Evolutionary conservation across 2,113 vertebrate genomes (phyloP), one percentile per base, ranked within the genome.

Genomic region (Trichechus manatus): DNA sequence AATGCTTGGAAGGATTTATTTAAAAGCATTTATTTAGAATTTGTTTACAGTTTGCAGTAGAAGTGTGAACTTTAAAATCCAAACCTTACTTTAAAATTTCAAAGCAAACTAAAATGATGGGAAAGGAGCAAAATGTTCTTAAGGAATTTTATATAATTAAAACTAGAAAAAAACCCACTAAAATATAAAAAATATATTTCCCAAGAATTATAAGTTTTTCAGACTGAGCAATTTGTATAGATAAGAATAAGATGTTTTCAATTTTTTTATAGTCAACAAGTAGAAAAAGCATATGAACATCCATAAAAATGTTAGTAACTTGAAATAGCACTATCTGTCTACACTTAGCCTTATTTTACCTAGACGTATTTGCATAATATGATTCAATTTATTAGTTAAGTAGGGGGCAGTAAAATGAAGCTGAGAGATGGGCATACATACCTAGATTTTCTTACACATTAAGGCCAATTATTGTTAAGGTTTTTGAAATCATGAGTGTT

Each of bases 241-340:
- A 5, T 64, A 82, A 90, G 29, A 87, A 64, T 94, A 90, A 95
- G 20, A 47, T 53, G 7, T 79, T 92, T 87, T 78, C 13, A 89
- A 81, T 23, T 36, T 39, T 74, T 87, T 47, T 91, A n/a, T 33
- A 50, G 33, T 83, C 22, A 81, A 0, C 50, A 83, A 82, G 25
- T 87, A 25, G 42, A 39, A 87, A 82, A 87, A 42, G 3, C 39
- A 1, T 39, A 3, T 77, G 75, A 77, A 72, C 33, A 84, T 23
- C 59, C 23, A 13, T 47, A 68, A 66, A 72, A 86, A 53, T 61
- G 14, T 47, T 75, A 33, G 47, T 84, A 66, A 64, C 47, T 80
- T 91, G 19, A 61, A 47, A n/a, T 22, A 47, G 4, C 61, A 56
- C 22, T 78, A 4, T 53, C 10, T 44, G 2, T 47, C 15, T 31